Conservation (phyloP, 2,888 invertebrate species). For the Caenorhabditis sulstoni region DNA sequence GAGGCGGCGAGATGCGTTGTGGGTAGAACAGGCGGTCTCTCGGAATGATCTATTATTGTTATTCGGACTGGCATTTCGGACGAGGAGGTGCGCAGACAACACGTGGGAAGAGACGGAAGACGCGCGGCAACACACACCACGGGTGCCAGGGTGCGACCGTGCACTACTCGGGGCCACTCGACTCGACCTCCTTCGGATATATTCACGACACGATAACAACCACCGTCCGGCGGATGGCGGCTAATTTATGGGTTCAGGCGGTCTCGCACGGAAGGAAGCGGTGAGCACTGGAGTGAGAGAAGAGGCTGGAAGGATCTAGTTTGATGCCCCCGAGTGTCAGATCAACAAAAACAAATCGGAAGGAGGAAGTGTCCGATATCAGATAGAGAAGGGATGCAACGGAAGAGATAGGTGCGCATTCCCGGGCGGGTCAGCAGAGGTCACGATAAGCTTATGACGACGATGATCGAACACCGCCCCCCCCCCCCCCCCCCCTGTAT, state of each 20-base stretch:
- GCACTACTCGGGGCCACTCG: constrained; percentile 5
- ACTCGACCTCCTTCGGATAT: constrained; percentile 18
- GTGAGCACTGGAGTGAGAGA: no score
- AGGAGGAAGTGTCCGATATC: constrained; percentile 21
- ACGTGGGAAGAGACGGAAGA: constrained; percentile 14
- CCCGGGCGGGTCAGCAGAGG: constrained; percentile 45
- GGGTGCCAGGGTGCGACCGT: constrained; percentile 27
- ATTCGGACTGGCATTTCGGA: constrained; percentile 10
- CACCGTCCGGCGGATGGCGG: not conserved
- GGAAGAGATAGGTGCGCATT: constrained; percentile 32
- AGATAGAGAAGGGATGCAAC: not conserved
- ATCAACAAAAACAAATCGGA: not conserved
- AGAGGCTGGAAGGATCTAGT: constrained; percentile 6
- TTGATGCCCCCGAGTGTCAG: constrained; percentile 2
- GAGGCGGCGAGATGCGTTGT: not conserved
- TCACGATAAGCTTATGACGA: constrained; percentile 59
- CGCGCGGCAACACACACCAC: constrained; percentile 4
- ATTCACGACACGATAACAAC: constrained; percentile 20
- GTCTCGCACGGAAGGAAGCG: no score
- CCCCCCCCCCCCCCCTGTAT: constrained; percentile 11
- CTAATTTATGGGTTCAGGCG: constrained; percentile 1
- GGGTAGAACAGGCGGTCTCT: not conserved
- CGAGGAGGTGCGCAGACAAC: constrained; percentile 8
- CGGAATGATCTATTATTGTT: constrained; percentile 19
- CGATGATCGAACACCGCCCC: constrained; percentile 40